phyloP scores from a whole-genome alignment of 2,113 vertebrate genomes.

The Proteles cristata region DNA sequence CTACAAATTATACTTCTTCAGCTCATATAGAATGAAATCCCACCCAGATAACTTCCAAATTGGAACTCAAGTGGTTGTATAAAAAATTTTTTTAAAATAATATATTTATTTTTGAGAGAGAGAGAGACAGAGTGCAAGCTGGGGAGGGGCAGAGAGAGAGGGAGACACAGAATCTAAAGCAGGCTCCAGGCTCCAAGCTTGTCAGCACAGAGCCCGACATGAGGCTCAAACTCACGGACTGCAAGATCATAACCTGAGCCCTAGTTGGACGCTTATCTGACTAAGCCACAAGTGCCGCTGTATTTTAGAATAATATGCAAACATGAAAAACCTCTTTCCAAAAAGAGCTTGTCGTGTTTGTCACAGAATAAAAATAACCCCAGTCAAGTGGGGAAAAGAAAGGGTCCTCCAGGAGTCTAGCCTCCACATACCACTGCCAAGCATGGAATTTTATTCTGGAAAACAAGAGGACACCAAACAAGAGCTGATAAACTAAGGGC shows the following conservation, averaged over 20 bases:
- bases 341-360: constrained; percentile 41
- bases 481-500: neutral
- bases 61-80: constrained; percentile 37
- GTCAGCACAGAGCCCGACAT: too few relatives aligned
- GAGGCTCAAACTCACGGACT: too few relatives aligned
- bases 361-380: constrained; percentile 49
- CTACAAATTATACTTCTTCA: constrained; percentile 82
- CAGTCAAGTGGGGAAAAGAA: constrained; percentile 22
- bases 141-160: too few relatives aligned
- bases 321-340: constrained; percentile 63
- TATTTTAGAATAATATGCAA: constrained; percentile 63
- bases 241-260: too few relatives aligned
- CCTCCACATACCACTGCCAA: constrained; percentile 28
- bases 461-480: neutral
- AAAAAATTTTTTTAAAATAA: too few relatives aligned
- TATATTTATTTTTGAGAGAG: too few relatives aligned
- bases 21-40: constrained; percentile 68
- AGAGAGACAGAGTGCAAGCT: too few relatives aligned
- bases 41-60: constrained; percentile 54
- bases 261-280: too few relatives aligned
- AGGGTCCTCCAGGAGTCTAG: neutral
- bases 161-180: too few relatives aligned
- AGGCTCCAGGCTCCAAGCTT: too few relatives aligned
- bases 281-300: neutral
- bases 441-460: neutral